phyloP scores from a whole-genome alignment of 1,140 invertebrate genomes.

The Brachionus manjavacas region DNA sequence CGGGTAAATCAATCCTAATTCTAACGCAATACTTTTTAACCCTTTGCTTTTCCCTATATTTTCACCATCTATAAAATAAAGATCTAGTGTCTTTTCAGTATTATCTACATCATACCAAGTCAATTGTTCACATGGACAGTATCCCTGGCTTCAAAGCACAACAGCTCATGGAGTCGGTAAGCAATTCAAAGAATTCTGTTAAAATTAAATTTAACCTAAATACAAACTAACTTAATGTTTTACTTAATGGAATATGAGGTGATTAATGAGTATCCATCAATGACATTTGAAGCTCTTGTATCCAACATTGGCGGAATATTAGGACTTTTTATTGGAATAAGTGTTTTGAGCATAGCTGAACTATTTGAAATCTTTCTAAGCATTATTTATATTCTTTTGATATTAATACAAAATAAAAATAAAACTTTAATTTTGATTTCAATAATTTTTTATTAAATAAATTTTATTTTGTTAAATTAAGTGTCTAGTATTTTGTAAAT shows the following conservation, averaged over 20 bases:
- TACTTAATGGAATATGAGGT: background rate
- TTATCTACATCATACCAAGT: too few species aligned
- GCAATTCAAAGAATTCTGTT: background rate
- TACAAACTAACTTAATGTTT: background rate
- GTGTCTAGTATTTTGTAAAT: too few species aligned
- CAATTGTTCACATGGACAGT: too few species aligned
- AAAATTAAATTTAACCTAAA: background rate
- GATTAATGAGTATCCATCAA: background rate
- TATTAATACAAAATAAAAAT: background rate
- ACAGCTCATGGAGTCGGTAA: background rate
- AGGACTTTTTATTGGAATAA: slow-evolving; percentile 24
- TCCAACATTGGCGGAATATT: background rate
- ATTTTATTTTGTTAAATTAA: too few species aligned
- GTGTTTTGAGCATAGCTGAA: background rate
- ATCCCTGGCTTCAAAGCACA: too few species aligned
- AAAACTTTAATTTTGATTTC: background rate
- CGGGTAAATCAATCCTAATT: too few species aligned
- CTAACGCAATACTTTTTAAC: too few species aligned
- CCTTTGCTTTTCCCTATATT: too few species aligned
- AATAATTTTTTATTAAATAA: background rate
- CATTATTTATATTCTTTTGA: background rate
- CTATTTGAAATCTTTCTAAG: background rate
- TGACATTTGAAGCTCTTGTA: background rate
- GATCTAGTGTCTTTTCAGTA: too few species aligned
- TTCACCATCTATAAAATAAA: too few species aligned